Percentiles rank a stretch among this genome's conserved stretches.
These are phyloP conservation scores for Ctenosaura bakeri DNA, from an alignment of 2,797 vertebrate genomes.

Conservation along the genomic window DNA sequence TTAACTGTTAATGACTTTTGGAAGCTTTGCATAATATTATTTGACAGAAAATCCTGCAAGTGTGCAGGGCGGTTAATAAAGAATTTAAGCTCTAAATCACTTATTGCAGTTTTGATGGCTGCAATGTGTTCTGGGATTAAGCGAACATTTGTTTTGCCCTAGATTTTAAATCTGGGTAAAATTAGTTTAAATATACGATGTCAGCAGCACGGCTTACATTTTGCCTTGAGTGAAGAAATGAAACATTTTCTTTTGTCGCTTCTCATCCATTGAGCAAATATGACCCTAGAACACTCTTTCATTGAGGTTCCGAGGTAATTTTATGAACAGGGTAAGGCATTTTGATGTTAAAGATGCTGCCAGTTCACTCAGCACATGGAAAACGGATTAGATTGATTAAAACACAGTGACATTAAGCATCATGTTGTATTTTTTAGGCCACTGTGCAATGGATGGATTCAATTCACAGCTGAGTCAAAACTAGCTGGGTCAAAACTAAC, in stretches of 20 bases:
- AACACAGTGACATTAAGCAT: too few species aligned
- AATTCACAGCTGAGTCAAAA: too few species aligned
- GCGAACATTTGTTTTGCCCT: slow-evolving; percentile 78
- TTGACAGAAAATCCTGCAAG: slow-evolving; percentile 75
- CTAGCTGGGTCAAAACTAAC: too few species aligned
- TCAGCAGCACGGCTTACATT: slow-evolving; percentile 69
- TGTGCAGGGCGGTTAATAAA: slow-evolving; percentile 75
- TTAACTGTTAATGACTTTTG: slow-evolving; percentile 75
- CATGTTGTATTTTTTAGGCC: too few species aligned
- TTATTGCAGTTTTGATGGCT: slow-evolving; percentile 65
- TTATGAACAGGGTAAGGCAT: slow-evolving; percentile 17
- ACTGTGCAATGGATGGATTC: too few species aligned
- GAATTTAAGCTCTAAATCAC: slow-evolving; percentile 78
- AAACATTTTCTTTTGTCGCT: slow-evolving; percentile 71
- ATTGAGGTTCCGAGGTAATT: slow-evolving; percentile 50
- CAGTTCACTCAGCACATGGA: not conserved
- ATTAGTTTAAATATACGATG: slow-evolving; percentile 68
- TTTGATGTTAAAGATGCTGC: slow-evolving; percentile 37
- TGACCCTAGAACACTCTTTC: slow-evolving; percentile 56
- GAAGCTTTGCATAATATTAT: slow-evolving; percentile 75
- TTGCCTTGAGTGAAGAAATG: slow-evolving; percentile 60
- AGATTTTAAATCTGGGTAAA: slow-evolving; percentile 74
- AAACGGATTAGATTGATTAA: not conserved
- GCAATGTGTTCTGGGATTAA: slow-evolving; percentile 74
- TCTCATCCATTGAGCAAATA: slow-evolving; percentile 72